Evolutionary conservation across 1,140 invertebrate species (phyloP), one percentile per base, ranked within the genome.

Genomic region (Tachypleus tridentatus): DNA sequence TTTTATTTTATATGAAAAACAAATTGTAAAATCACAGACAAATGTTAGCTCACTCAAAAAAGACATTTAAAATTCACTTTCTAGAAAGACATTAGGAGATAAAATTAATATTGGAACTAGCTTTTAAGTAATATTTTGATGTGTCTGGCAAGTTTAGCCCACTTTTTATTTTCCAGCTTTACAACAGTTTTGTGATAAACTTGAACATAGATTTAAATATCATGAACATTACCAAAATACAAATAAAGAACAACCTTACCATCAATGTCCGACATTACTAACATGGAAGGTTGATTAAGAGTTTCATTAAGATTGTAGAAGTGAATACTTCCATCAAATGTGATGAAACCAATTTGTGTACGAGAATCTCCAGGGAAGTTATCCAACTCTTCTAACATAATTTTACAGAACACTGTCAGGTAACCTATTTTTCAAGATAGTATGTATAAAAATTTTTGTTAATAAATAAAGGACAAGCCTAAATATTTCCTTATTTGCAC

Each of bases 271-370:
- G 93, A 79, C 63, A 97, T 86, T 4, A 92, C 87, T 82, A 98
- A 86, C 80, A 97, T 88, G 73, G 92, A 90, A 8, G 94, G 93
- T 72, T 89, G 85, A 68, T 86, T 88, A 29, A 89, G 83, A 8
- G 86, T 87, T 70, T 95, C 92, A 29, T 86, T 86, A 74, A 99
- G 84, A 70, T 89, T 87, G 75, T 94, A 99, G 77, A 97, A 99
- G 78, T 99, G 95, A 63, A 99, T 81, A 58, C 85, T 83, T 58
- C 87, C 87, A 76, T 98, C 93, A 75, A 87, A 96, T 47, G 93
- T 92, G 59, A 99, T 84, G 78, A 99, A 97, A 29, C 92, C 94
- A 66, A 99, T 83, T 78, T 94, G 88, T 5, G 92, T 93, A 62
- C 95, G 81, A 51, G 87, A 81, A 79, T 99, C 96, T 4, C 97